Conservation (phyloP, 1,140 invertebrate genomes). For the Artemia franciscana region DNA sequence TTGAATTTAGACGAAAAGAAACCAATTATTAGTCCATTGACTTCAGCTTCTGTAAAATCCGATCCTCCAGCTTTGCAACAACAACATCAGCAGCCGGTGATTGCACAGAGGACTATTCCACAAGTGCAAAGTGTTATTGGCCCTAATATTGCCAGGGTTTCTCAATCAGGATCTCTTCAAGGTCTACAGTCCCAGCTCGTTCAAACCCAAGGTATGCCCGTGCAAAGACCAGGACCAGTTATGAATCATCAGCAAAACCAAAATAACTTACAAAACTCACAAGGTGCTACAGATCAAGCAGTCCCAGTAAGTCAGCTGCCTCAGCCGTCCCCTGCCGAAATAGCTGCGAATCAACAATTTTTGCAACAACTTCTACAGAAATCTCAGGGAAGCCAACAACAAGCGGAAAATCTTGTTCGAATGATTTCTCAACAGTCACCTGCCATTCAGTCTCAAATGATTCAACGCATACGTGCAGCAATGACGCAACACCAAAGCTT, state of each 20-base stretch:
- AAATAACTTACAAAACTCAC: constrained; percentile 1
- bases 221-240: constrained; percentile 4
- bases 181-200: neutral
- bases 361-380: neutral
- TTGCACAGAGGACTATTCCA: neutral
- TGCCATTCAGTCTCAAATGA: neutral
- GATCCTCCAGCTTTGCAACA: neutral
- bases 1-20: neutral
- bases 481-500: neutral
- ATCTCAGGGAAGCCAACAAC: neutral
- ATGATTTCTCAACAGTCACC: neutral
- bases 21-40: neutral
- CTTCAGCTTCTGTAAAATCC: neutral
- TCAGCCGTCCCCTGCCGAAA: neutral
- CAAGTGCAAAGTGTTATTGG: neutral
- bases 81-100: neutral
- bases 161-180: neutral
- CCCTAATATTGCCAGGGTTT: neutral
- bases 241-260: constrained; percentile 4
- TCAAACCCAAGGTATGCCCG: neutral
- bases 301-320: neutral
- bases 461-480: neutral
- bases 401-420: neutral
- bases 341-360: neutral
- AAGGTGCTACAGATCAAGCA: constrained; percentile 4